Conservation (phyloP, 1,140 invertebrate species). For the Cherax destructor region DNA sequence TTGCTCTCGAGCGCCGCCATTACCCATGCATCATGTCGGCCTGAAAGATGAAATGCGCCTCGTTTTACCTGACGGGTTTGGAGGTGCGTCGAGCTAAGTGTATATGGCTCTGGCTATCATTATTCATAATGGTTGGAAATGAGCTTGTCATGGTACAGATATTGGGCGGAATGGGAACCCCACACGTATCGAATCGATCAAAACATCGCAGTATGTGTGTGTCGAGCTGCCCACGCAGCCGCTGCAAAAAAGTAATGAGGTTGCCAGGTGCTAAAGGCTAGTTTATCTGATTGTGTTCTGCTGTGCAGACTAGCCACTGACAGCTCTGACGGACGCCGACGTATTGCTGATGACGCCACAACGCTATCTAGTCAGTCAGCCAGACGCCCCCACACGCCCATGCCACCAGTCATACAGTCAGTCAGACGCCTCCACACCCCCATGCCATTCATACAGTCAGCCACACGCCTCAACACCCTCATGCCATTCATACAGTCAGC, state of each 20-base stretch:
- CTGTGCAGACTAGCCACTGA: not conserved
- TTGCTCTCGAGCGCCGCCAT: slow-evolving; percentile 62
- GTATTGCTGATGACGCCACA: not conserved
- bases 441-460: not conserved
- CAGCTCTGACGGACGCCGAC: not conserved
- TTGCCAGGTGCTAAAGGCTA: slow-evolving; percentile 28
- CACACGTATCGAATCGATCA: slow-evolving; percentile 57
- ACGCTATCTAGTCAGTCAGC: slow-evolving; percentile 4
- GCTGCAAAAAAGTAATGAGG: slow-evolving; percentile 19
- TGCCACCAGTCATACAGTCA: no score
- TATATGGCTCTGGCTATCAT: slow-evolving; percentile 55
- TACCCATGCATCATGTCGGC: slow-evolving; percentile 63
- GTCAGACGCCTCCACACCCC: not conserved
- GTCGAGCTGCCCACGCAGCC: not conserved
- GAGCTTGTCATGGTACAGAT: slow-evolving; percentile 62
- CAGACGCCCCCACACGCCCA: no score
- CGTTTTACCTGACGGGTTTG: slow-evolving; percentile 34
- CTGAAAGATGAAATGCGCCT: slow-evolving; percentile 63
- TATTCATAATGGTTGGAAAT: slow-evolving; percentile 62
- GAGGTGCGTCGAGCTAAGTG: slow-evolving; percentile 57
- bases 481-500: not conserved
- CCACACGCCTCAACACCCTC: not conserved
- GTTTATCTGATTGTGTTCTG: slow-evolving; percentile 50
- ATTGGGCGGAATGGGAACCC: slow-evolving; percentile 42
- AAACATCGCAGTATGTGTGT: not conserved